Base-by-base conservation (phyloP, 2,797 vertebrate genomes). In the Lutjanus campechanus region DNA sequence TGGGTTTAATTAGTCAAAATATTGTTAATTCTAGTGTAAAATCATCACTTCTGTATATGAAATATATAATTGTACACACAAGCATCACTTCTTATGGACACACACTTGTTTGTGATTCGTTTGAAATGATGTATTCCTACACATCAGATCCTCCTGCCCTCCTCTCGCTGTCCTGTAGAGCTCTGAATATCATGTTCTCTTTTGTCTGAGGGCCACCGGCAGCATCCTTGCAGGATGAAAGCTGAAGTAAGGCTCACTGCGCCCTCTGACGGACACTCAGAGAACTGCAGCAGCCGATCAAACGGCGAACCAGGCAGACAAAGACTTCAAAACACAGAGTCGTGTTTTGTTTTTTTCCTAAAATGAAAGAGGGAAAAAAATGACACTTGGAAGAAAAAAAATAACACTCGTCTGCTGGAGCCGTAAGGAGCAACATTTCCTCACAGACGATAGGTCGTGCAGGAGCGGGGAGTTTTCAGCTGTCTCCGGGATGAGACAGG, bases 171-270 rank as follows among this genome's bases (percentile, higher is more conserved):
- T 70, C 79, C 84, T 44, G 60, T 51, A 50, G 58, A 77, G 71
- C 86, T 89, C 77, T 49, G 70, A 84, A 77, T 83, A 81, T 82
- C 47, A 53, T 81, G 76, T 69, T 83, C 73, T 91, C 93, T 89
- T 94, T 95, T 95, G 95, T 95, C 93, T 90, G 79, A 22, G 79
- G 85, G 87, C 89, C 87, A 89, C 86, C 89, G 4, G 44, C 44
- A 88, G 77, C 87, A 77, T 91, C 84, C 76, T 81, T 77, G 5
- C 29, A 36, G 66, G 77, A 77, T 82, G 49, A 68, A 55, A 78
- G 46, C 54, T 54, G 15, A 50, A 83, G 55, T 61, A n/a, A 69
- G 84, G 74, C 82, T 76, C 81, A 68, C 56, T 79, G 90, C 90
- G 94, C 95, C 95, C 91, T 92, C 95, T 36, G 12, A 92, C 82